Evolutionary conservation across 2,888 invertebrate genomes (phyloP), one percentile per base, ranked within the genome.

Genomic region (Diadegma fenestrale): DNA sequence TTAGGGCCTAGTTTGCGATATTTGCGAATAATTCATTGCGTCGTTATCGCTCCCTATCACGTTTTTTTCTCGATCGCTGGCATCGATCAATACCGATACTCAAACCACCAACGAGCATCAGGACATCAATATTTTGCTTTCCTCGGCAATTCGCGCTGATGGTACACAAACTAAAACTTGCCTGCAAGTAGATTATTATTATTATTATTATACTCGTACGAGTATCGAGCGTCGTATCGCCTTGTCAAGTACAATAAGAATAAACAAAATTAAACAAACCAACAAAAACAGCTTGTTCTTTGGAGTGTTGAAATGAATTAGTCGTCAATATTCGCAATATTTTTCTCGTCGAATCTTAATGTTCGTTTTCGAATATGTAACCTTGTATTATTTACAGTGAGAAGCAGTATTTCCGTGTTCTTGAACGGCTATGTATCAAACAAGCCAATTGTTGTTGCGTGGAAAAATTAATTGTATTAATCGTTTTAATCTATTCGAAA

Each of bases 161-260:
- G 58, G n/a, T 61, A 61, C 48, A 61, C 72, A 72, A 64, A 76
- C 61, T 7, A 51, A 68, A 41, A 69, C 48, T 82, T 79, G 78
- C 69, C 68, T 48, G n/a, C 26, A 75, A 72, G 72, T 81, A 73
- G 84, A 80, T 19, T 64, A 75, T 77, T 45, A 71, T 19, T 64
- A 75, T 77, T 45, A 71, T 61, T 78, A 77, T 61, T 41, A 78
- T 80, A 82, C 78, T 84, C 72, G 64, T 63, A 77, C 48, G 83
- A 83, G 72, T 78, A 69, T 51, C 22, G 73, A 80, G 76, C 58
- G 75, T 80, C 79, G 58, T 66, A 68, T n/a, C 79, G 83, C 77
- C 77, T 83, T 85, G 80, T 85, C 80, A 80, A 80, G 66, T 78
- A 72, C 66, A 83, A 76, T 80, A 82, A 83, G 33, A 75, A 75